Base-by-base conservation (phyloP, 2,797 vertebrate species). In the Hydrocynus forskahlii region DNA sequence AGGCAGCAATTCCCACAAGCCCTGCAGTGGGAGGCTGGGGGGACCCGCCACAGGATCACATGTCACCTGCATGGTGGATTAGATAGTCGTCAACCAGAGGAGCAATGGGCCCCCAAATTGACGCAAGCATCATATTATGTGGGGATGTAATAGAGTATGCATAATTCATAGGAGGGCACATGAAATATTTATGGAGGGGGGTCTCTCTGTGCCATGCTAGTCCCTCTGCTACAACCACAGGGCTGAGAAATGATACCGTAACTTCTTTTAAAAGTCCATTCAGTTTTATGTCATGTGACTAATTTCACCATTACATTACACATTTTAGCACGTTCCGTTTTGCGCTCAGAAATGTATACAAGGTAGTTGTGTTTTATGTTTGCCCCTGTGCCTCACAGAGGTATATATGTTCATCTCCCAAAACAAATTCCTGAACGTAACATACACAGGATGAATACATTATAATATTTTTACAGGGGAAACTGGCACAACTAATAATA, bases 151-250 rank as follows among this genome's bases (percentile, higher is more conserved):
- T 83, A 86, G 78, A 72, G 79, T 80, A 76, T 87, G 79, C 85
- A 89, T 90, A 86, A 93, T 91, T 82, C 76, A 91, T 87, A 81
- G 83, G 78, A 63, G 50, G 60, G 74, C 54, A 79, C 79, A 89
- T 92, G 63, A 89, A 92, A 91, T 92, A 92, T 93, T 90, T 87
- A 93, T 91, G 48, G 45, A 45, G 82, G 81, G 25, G 83, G 83
- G 82, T 88, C 43, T 69, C 29, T 86, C 80, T 84, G 87, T 83
- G 73, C 63, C 13, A 63, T 84, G 59, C 79, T 83, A 75, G 66
- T 83, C 83, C 67, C 64, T 25, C 79, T 85, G 79, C 80, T 78
- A 76, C 9, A 72, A 80, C 75, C 54, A 76, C 35, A 79, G 21
- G 55, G 19, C 73, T 67, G 78, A 84, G 80, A 72, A 81, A 81